phyloP scores from a whole-genome alignment of 2,888 invertebrate species.

The Camponotus fellah region DNA sequence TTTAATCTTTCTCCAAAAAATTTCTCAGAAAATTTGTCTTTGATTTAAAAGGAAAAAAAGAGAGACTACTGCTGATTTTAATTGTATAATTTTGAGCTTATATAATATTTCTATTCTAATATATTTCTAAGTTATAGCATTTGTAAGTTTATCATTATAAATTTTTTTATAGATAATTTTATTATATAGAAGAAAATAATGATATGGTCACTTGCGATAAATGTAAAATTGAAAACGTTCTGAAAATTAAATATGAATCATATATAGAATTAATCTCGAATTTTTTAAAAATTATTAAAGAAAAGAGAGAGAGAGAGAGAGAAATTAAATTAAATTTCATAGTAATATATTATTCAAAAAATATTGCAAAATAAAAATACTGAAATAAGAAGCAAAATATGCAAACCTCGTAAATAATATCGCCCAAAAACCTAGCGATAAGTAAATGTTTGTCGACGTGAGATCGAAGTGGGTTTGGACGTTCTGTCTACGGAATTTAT shows the following conservation, averaged over 20 bases:
- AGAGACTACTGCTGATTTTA: not conserved
- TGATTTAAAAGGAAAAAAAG: no score
- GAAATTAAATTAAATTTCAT: not conserved
- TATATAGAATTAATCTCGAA: not conserved
- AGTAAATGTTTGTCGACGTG: not conserved
- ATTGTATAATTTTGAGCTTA: not conserved
- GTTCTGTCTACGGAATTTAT: conserved; percentile 22
- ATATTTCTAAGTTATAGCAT: no score
- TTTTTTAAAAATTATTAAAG: not conserved
- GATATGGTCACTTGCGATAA: not conserved
- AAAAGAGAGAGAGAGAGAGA: not conserved
- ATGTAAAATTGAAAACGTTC: not conserved
- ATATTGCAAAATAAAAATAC: not conserved
- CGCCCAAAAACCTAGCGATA: not conserved
- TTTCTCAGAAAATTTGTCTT: not conserved
- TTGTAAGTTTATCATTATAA: not conserved
- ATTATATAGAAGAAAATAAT: not conserved
- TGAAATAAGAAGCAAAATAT: not conserved
- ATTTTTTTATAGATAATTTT: not conserved
- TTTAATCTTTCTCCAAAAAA: not conserved
- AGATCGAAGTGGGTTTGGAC: conserved; percentile 1
- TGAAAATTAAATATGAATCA: not conserved
- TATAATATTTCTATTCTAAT: no score
- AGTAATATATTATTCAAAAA: not conserved
- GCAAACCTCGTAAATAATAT: not conserved